Base-by-base conservation (phyloP, 1,140 invertebrate genomes). In the Branchinecta lindahli region DNA sequence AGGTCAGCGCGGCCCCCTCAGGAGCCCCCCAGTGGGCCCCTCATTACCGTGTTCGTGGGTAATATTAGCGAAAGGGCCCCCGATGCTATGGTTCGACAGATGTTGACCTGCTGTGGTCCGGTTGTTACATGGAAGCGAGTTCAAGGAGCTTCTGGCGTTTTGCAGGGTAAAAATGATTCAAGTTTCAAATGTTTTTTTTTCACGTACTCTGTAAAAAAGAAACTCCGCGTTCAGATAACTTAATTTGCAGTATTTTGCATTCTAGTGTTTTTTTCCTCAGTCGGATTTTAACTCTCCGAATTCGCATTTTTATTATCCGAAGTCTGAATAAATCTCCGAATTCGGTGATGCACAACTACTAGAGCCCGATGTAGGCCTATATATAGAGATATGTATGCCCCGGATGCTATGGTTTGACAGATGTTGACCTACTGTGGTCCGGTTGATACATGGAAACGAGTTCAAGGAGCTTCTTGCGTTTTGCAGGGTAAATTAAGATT, bases 91-190 rank as follows among this genome's bases (percentile, higher is more conserved):
- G 89, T 99, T 9, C 84, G 94, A 73, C 89, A 93, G 75, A 89
- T 98, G 76, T 81, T 98, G 67, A 87, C 85, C 66, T 86, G 89
- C 20, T 92, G 95, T 83, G 96, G 96, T 3, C 87, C 90, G 73
- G 92, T 98, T 33, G 81, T 94, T 3, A 93, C 89, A 74, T 99
- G 96, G 96, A 98, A 98, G 79, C 84, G 96, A 74, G 94, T 98
- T 8, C 94, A 96, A 79, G 87, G 87, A 69, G 82, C 85, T 2
- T 85, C 83, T 72, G 86, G 61, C 65, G 66, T 71, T 20, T 66
- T 66, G 65, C 67, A 69, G 66, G 69, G 69, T 71, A 61, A 47
- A 68, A n/a, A n/a, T n/a, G n/a, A n/a, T n/a, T 10, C 45, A 33
- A 33, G 33, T 3, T 33, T 33, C 33, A 33, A 33, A 3, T 33